These are phyloP conservation scores for Anoplolepis gracilipes DNA, from an alignment of 1,140 invertebrate species.

Conservation along the genomic window DNA sequence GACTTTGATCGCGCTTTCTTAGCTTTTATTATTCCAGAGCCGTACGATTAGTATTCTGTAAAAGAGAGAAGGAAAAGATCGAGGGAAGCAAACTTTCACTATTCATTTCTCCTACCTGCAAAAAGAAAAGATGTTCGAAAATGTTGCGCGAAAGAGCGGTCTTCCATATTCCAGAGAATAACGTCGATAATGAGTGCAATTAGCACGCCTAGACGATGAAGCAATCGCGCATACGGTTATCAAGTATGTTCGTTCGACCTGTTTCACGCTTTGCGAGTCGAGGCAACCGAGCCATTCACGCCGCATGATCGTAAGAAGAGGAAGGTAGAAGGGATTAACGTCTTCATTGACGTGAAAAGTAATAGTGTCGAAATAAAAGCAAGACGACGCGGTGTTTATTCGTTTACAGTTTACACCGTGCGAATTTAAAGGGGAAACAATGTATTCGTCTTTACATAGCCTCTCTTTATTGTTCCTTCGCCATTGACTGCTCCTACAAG, in stretches of 20 bases:
- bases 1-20: conserved; percentile 23
- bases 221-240: conserved; percentile 44
- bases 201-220: conserved; percentile 52
- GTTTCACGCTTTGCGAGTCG: conserved; percentile 58
- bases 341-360: conserved; percentile 48
- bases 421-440: not conserved
- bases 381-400: conserved; percentile 11
- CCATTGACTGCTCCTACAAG: conserved; percentile 27
- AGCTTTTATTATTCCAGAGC: conserved; percentile 66
- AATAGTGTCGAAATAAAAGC: not conserved
- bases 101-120: not conserved
- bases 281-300: conserved; percentile 29
- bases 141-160: conserved; percentile 7
- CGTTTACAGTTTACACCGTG: not conserved
- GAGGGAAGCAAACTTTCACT: not conserved
- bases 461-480: not conserved
- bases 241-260: conserved; percentile 52
- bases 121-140: conserved; percentile 25
- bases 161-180: conserved; percentile 33
- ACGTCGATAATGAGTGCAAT: conserved; percentile 56
- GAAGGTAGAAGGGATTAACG: conserved; percentile 36
- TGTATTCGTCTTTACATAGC: not conserved
- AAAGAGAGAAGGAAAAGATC: not conserved
- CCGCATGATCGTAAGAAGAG: conserved; percentile 34
- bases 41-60: conserved; percentile 64